Percentiles rank a stretch among this genome's conserved stretches.
Conservation (phyloP, 2,888 invertebrate species). For the Drosophila eohydei region DNA sequence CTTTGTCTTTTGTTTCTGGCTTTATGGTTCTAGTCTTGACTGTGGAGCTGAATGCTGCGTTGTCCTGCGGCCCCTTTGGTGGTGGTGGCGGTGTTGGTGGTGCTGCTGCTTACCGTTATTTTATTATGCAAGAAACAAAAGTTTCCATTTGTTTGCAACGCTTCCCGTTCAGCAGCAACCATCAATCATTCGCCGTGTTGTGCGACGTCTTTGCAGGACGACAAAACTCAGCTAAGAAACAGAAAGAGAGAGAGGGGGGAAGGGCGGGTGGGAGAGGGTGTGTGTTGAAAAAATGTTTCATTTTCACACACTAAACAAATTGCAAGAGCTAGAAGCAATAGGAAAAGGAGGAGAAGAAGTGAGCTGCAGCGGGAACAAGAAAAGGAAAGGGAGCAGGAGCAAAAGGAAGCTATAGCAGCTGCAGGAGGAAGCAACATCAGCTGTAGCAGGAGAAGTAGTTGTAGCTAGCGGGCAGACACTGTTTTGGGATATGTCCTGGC, state of each 20-base stretch:
- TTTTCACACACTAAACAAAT: constrained; percentile 79
- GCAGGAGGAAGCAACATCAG: neutral
- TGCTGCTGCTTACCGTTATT: constrained; percentile 58
- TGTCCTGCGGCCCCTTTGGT: constrained; percentile 12
- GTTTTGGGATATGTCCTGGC: constrained; percentile 21
- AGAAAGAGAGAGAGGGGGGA: neutral
- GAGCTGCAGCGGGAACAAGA: neutral
- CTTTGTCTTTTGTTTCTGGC: constrained; percentile 20
- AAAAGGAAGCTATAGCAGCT: neutral
- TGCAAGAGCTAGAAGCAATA: constrained; percentile 46
- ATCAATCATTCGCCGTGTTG: constrained; percentile 80
- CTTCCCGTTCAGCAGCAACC: constrained; percentile 72
- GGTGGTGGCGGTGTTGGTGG: neutral
- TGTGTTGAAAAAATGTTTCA: constrained; percentile 68
- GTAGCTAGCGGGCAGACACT: constrained; percentile 1
- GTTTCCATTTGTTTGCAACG: constrained; percentile 79
- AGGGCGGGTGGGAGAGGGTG: constrained; percentile 12
- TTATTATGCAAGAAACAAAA: constrained; percentile 81
- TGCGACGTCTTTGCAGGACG: constrained; percentile 61
- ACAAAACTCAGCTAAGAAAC: constrained; percentile 11
- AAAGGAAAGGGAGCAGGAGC: neutral
- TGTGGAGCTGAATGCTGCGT: constrained; percentile 5
- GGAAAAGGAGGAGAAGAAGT: neutral
- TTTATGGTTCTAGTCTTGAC: constrained; percentile 11
- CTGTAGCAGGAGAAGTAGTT: neutral